A percentile compares a stretch with the other conserved stretches of the same genome.
Conservation (phyloP, 1,140 invertebrate species). For the Homarus americanus region DNA sequence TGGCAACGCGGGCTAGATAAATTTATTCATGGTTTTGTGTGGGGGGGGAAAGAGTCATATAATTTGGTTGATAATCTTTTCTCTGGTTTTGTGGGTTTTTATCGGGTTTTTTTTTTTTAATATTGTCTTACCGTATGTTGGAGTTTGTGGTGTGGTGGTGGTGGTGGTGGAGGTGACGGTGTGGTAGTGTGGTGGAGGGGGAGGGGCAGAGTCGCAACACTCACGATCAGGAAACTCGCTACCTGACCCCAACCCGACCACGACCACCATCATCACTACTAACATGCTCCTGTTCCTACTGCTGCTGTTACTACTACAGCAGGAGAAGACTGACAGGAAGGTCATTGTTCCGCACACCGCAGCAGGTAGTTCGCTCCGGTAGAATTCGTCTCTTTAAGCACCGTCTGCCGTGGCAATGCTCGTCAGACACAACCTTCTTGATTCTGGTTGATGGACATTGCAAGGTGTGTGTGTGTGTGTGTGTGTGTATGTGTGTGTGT, state of each 20-base stretch:
- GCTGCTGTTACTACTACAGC: not conserved
- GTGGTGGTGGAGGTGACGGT: conserved; percentile 46
- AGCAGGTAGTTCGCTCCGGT: not conserved
- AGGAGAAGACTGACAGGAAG: not conserved
- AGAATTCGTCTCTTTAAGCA: not conserved
- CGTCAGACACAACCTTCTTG: not conserved
- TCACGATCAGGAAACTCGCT: conserved; percentile 35
- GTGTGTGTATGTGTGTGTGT: not conserved
- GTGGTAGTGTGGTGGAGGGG: conserved; percentile 46
- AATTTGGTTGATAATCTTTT: too few relatives aligned
- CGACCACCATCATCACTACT: not conserved
- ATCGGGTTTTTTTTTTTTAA: too few relatives aligned
- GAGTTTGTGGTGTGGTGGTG: conserved; percentile 11
- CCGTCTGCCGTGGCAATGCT: not conserved
- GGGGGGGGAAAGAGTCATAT: too few relatives aligned
- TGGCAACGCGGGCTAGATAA: too few relatives aligned
- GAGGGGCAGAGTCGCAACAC: conserved; percentile 33
- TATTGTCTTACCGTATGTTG: conserved; percentile 20
- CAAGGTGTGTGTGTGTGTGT: not conserved
- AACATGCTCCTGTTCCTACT: not conserved
- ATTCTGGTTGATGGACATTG: not conserved
- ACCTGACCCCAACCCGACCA: not conserved
- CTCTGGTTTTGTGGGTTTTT: too few relatives aligned
- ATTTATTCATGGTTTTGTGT: too few relatives aligned
- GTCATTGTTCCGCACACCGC: not conserved